Conservation (phyloP, 2,797 vertebrate genomes). For the Macroramphosus scolopax region DNA sequence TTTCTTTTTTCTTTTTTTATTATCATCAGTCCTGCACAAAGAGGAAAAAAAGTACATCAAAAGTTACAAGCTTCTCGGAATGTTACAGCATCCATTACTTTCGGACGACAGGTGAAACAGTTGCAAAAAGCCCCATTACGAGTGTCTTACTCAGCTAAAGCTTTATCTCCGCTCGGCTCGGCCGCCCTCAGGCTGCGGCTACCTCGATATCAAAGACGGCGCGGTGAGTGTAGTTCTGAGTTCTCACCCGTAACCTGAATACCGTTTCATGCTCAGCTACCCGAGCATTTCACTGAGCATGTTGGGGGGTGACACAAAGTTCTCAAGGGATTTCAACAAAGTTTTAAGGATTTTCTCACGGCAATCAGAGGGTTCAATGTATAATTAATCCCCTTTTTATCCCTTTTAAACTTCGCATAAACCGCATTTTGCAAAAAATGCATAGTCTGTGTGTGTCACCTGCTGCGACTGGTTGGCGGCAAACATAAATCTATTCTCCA, state of each 20-base stretch:
- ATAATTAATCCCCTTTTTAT: slow-evolving; percentile 42
- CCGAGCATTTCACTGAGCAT: slow-evolving; percentile 36
- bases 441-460: slow-evolving; percentile 49
- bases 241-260: slow-evolving; percentile 29
- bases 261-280: slow-evolving; percentile 41
- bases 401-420: slow-evolving; percentile 30
- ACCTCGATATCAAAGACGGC: slow-evolving; percentile 14
- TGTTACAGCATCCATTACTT: slow-evolving; percentile 33
- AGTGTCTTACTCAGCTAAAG: slow-evolving; percentile 21
- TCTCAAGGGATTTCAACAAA: slow-evolving; percentile 40
- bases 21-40: too few relatives aligned
- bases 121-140: slow-evolving; percentile 18
- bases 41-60: too few relatives aligned
- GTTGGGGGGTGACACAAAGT: slow-evolving; percentile 44
- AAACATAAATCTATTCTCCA: slow-evolving; percentile 32
- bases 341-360: slow-evolving; percentile 24
- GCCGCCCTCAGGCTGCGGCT: slow-evolving; percentile 20
- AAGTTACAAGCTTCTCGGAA: too few relatives aligned
- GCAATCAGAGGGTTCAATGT: slow-evolving; percentile 24
- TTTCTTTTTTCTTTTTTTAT: too few relatives aligned
- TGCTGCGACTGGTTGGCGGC: slow-evolving; percentile 46
- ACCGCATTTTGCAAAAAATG: slow-evolving; percentile 34
- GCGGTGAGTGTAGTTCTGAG: slow-evolving; percentile 7
- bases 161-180: slow-evolving; percentile 17
- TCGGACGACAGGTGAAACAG: slow-evolving; percentile 27